These are phyloP conservation scores for Austrofundulus limnaeus DNA, from an alignment of 2,113 vertebrate genomes.

Conservation along the genomic window DNA sequence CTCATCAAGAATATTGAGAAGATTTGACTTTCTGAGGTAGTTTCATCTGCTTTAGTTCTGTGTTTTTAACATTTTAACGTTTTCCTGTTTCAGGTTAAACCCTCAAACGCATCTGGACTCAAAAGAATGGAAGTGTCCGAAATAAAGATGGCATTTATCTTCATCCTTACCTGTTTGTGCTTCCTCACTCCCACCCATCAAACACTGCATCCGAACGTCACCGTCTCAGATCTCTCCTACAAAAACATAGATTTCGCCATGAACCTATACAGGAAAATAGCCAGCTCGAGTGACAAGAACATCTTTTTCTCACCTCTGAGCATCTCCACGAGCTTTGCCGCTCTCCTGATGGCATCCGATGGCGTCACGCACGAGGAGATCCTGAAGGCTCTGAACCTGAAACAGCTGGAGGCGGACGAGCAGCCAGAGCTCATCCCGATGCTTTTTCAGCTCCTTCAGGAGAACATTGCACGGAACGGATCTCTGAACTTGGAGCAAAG, in stretches of 20 bases:
- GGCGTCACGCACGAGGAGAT: conserved; percentile 81
- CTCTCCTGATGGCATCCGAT: conserved; percentile 77
- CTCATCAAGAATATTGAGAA: too few relatives aligned
- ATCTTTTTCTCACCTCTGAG: conserved; percentile 88
- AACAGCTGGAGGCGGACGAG: conserved; percentile 55
- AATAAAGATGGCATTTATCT: conserved; percentile 55
- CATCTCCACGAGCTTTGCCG: conserved; percentile 79
- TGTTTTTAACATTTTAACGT: background rate
- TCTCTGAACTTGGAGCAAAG: conserved; percentile 78
- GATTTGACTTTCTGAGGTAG: background rate
- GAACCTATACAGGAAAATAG: conserved; percentile 87
- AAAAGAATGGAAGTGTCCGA: conserved; percentile 23
- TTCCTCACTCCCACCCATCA: conserved; percentile 38
- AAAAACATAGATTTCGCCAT: conserved; percentile 87
- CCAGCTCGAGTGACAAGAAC: conserved; percentile 84
- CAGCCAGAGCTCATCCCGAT: conserved; percentile 69
- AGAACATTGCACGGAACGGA: conserved; percentile 78
- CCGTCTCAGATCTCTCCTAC: conserved; percentile 79
- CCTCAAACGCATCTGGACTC: conserved; percentile 2
- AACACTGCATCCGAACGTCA: conserved; percentile 32
- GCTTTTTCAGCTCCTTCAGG: conserved; percentile 81
- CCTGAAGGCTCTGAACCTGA: conserved; percentile 76
- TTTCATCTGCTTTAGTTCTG: background rate
- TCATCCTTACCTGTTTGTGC: conserved; percentile 49
- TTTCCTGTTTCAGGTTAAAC: conserved; percentile 29